Percentiles rank a stretch among this genome's conserved stretches.
These are phyloP conservation scores for Pyrgus malvae DNA, from an alignment of 2,888 invertebrate genomes.

Conservation along the genomic window DNA sequence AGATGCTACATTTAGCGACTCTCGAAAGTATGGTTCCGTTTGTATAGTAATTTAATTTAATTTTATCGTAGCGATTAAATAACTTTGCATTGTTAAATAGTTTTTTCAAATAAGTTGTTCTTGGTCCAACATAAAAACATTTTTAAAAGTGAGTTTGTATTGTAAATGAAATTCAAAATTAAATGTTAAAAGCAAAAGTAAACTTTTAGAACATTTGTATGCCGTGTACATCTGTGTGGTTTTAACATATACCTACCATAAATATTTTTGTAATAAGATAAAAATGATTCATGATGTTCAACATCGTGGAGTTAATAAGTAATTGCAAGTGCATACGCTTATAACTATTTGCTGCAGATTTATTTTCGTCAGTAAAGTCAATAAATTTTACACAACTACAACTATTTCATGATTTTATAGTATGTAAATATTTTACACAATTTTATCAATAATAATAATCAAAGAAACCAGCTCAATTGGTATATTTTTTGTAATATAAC, in stretches of 20 bases:
- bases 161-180: not conserved
- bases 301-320: too few relatives aligned
- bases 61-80: conserved; percentile 7
- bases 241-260: not conserved
- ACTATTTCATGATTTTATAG: too few relatives aligned
- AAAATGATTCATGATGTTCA: not conserved
- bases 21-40: not conserved
- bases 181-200: not conserved
- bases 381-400: too few relatives aligned
- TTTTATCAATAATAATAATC: too few relatives aligned
- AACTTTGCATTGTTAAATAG: conserved; percentile 17
- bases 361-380: too few relatives aligned
- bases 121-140: not conserved
- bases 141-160: not conserved
- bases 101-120: not conserved
- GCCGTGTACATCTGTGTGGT: not conserved
- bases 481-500: too few relatives aligned
- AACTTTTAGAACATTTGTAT: not conserved
- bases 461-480: too few relatives aligned
- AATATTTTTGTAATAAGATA: not conserved
- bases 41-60: not conserved
- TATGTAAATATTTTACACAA: too few relatives aligned
- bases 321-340: too few relatives aligned
- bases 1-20: conserved; percentile 2
- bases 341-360: too few relatives aligned